Conservation (phyloP, 2,888 invertebrate species). For the Brachylomia viminalis region DNA sequence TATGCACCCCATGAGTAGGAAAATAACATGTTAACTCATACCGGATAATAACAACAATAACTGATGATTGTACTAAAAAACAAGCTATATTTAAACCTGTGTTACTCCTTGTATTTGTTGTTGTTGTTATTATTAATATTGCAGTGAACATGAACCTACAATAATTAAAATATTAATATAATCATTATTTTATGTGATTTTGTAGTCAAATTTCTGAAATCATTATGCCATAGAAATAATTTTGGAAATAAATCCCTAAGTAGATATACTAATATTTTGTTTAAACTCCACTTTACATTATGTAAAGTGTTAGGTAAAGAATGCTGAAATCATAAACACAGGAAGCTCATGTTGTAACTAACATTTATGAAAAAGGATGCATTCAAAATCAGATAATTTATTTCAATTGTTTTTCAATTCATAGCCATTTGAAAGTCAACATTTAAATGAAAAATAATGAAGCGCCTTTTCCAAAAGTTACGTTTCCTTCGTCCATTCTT, state of each 20-base stretch:
- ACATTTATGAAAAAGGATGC: neutral
- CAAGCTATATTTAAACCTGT: neutral
- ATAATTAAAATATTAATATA: neutral
- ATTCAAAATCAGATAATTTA: neutral
- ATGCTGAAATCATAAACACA: neutral
- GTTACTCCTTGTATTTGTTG: neutral
- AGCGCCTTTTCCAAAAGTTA: too few relatives aligned
- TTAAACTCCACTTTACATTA: neutral
- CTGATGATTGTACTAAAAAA: neutral
- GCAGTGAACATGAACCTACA: neutral
- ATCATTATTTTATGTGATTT: neutral
- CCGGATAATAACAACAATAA: slow-evolving; percentile 1
- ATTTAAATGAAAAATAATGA: too few relatives aligned
- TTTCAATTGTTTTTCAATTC: neutral
- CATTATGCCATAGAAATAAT: neutral
- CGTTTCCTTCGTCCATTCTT: too few relatives aligned
- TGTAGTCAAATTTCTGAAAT: neutral
- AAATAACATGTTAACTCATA: neutral
- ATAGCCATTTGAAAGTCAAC: too few relatives aligned
- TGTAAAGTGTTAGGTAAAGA: neutral
- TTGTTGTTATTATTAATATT: neutral
- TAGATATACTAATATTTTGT: neutral
- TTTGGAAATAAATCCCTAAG: neutral
- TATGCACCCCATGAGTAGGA: neutral
- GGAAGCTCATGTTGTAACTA: too few relatives aligned